A percentile compares a stretch with the other conserved stretches of the same genome.
phyloP scores from a whole-genome alignment of 2,797 vertebrate species.

The Spinus olivaceus region DNA sequence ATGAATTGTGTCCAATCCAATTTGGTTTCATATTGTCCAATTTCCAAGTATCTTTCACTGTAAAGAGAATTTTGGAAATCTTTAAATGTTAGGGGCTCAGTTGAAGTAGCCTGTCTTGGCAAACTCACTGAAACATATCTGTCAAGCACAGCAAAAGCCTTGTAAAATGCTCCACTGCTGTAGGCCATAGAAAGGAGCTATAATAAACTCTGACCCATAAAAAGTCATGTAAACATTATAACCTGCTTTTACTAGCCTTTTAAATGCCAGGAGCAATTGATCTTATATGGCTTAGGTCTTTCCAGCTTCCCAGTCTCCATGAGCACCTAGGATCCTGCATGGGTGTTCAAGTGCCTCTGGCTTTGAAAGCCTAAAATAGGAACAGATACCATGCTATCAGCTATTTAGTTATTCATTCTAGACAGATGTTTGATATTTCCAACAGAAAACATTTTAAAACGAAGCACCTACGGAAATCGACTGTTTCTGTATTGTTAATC shows the following conservation, averaged over 20 bases:
- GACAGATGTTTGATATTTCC: constrained; percentile 65
- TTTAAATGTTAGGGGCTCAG: constrained; percentile 2
- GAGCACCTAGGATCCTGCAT: constrained; percentile 59
- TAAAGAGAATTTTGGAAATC: constrained; percentile 27
- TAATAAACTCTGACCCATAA: constrained; percentile 80
- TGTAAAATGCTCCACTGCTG: constrained; percentile 72
- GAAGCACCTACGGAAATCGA: constrained; percentile 30
- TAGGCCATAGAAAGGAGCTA: constrained; percentile 68
- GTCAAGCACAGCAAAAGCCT: constrained; percentile 61
- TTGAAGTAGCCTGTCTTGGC: constrained; percentile 14
- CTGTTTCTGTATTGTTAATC: neutral
- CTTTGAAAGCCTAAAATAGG: constrained; percentile 59
- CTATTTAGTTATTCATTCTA: constrained; percentile 55
- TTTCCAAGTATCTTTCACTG: constrained; percentile 8
- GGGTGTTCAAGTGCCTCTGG: constrained; percentile 65
- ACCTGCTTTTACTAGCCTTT: constrained; percentile 77
- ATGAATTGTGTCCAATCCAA: constrained; percentile 13
- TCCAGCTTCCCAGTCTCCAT: constrained; percentile 41
- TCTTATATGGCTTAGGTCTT: constrained; percentile 66
- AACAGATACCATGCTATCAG: constrained; percentile 51
- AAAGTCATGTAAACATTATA: constrained; percentile 80
- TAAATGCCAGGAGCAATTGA: constrained; percentile 75
- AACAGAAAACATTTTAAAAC: constrained; percentile 50
- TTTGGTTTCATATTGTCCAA: neutral
- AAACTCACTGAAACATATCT: constrained; percentile 67